phyloP scores from a whole-genome alignment of 2,888 invertebrate genomes.

The Steinernema carpocapsae region DNA sequence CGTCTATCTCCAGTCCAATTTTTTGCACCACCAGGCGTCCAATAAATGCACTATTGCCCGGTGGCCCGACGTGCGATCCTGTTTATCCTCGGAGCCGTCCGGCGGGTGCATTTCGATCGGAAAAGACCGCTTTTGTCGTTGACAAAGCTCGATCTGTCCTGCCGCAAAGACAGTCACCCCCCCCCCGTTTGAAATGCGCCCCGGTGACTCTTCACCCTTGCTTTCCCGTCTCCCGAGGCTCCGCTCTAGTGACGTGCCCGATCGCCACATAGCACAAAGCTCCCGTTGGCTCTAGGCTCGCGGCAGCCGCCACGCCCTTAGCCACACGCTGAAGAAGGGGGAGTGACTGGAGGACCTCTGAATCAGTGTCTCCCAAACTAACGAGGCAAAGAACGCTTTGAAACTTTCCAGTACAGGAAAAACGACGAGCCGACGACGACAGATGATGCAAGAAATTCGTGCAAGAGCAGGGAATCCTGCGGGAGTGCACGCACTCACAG shows the following conservation, averaged over 20 bases:
- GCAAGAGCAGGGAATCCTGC: too few relatives aligned
- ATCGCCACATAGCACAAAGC: slow-evolving; percentile 3
- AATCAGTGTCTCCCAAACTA: too few relatives aligned
- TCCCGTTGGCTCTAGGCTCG: too few relatives aligned
- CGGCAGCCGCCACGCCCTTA: too few relatives aligned
- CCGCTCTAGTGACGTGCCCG: neutral
- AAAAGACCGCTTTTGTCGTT: slow-evolving; percentile 31
- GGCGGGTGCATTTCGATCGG: neutral
- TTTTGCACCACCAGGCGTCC: too few relatives aligned
- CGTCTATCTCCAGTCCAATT: neutral
- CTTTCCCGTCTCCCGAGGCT: neutral
- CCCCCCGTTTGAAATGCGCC: neutral
- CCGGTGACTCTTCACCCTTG: slow-evolving; percentile 17
- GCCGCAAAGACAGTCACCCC: neutral
- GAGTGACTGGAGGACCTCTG: too few relatives aligned
- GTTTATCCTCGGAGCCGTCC: neutral
- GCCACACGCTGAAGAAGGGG: too few relatives aligned
- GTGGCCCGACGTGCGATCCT: slow-evolving; percentile 7
- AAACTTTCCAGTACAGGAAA: too few relatives aligned
- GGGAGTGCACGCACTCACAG: slow-evolving; percentile 8
- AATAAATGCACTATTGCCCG: neutral
- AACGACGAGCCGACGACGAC: too few relatives aligned
- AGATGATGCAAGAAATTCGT: too few relatives aligned
- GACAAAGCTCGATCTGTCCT: slow-evolving; percentile 33
- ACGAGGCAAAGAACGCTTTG: too few relatives aligned